Percentiles rank a stretch among this genome's conserved stretches.
These are phyloP conservation scores for Psephotus haematonotus DNA, from an alignment of 2,113 vertebrate species.

Conservation along the genomic window DNA sequence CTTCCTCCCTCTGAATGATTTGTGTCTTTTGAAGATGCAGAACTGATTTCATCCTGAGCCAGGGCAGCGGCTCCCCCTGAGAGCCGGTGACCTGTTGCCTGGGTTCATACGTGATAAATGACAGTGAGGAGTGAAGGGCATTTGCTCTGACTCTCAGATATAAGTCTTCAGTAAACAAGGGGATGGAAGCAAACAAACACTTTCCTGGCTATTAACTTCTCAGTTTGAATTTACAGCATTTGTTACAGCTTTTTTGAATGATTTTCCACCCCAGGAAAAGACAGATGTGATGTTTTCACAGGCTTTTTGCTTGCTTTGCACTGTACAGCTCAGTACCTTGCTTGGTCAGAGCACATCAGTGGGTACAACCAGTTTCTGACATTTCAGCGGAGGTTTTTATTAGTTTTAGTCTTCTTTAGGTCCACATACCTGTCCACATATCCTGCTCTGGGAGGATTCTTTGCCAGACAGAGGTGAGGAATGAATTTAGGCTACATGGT, in stretches of 20 bases:
- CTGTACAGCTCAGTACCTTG: fast-evolving
- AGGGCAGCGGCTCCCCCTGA: not conserved
- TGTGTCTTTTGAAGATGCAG: not conserved
- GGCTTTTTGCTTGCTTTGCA: not conserved
- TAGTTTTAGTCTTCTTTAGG: not conserved
- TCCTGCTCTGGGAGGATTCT: not conserved
- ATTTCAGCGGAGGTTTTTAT: fast-evolving
- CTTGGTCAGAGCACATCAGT: not conserved
- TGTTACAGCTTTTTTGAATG: not conserved
- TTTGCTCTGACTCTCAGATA: not conserved
- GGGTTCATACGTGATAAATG: not conserved
- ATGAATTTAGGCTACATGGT: not conserved
- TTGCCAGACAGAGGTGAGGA: not conserved
- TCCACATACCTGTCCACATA: fast-evolving
- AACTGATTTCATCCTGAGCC: not conserved
- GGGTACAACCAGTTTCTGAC: not conserved
- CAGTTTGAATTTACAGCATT: not conserved
- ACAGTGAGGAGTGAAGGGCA: fast-evolving
- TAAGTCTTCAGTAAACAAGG: not conserved
- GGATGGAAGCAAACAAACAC: fast-evolving
- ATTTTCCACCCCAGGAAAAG: not conserved
- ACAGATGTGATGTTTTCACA: not conserved
- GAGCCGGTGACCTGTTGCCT: not conserved
- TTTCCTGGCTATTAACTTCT: not conserved
- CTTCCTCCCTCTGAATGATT: not conserved